These are phyloP conservation scores for Sarcoramphus papa DNA, from an alignment of 2,797 vertebrate genomes.

Conservation along the genomic window DNA sequence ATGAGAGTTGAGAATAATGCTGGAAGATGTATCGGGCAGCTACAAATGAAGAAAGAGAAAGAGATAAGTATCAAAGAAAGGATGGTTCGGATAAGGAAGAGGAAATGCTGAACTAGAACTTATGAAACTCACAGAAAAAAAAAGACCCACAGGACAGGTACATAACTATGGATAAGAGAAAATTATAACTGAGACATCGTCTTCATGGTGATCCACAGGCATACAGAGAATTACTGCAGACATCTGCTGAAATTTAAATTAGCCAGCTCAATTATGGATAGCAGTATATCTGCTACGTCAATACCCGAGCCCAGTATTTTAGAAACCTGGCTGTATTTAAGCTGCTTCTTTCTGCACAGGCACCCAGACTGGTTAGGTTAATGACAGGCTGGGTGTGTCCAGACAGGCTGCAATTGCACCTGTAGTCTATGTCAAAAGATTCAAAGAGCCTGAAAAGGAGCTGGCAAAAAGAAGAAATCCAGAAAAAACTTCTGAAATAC, in stretches of 20 bases:
- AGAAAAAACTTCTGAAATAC: not conserved
- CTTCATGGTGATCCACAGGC: not conserved
- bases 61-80: not conserved
- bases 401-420: accelerated
- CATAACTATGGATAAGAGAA: not conserved
- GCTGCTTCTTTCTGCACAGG: not conserved
- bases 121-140: not conserved
- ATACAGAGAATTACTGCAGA: not conserved
- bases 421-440: not conserved
- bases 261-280: not conserved
- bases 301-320: not conserved
- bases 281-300: not conserved
- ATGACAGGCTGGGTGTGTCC: not conserved
- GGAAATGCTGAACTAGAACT: conserved; percentile 5
- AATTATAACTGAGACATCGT: not conserved
- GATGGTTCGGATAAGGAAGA: not conserved
- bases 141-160: not conserved
- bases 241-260: not conserved
- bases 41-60: not conserved
- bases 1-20: not conserved
- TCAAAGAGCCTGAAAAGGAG: not conserved
- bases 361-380: not conserved
- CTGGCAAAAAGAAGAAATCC: not conserved
- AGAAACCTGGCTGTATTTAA: not conserved
- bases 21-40: not conserved